These are phyloP conservation scores for Hypomecis punctinalis DNA, from an alignment of 2,888 invertebrate genomes.

Conservation along the genomic window DNA sequence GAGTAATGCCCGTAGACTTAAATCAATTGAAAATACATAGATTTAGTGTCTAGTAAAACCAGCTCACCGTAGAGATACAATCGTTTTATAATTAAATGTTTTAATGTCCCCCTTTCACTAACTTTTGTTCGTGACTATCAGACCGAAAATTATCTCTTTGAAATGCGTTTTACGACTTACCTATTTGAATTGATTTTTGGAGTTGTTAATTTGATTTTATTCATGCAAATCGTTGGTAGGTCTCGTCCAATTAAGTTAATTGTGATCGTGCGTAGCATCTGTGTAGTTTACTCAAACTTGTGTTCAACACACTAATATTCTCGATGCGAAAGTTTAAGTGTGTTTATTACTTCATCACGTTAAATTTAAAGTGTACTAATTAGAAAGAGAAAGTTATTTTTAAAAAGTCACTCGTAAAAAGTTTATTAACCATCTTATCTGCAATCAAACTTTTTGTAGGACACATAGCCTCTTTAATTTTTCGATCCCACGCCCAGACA, in stretches of 20 bases:
- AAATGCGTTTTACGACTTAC: constrained; percentile 38
- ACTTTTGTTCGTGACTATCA: constrained; percentile 51
- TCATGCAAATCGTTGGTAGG: constrained; percentile 7
- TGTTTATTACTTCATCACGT: too few species aligned
- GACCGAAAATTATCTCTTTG: constrained; percentile 49
- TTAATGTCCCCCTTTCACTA: constrained; percentile 52
- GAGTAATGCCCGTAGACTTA: background rate
- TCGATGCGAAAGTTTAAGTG: too few species aligned
- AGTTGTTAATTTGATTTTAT: constrained; percentile 12
- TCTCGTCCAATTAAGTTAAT: constrained; percentile 16
- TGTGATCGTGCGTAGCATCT: constrained; percentile 2
- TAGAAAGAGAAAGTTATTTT: too few species aligned
- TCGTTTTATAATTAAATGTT: constrained; percentile 47
- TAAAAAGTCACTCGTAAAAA: too few species aligned
- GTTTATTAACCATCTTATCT: too few species aligned
- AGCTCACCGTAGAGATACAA: constrained; percentile 28
- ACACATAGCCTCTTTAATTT: too few species aligned
- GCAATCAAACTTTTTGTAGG: too few species aligned
- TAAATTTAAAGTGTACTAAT: too few species aligned
- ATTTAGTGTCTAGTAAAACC: constrained; percentile 23
- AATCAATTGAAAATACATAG: constrained; percentile 13
- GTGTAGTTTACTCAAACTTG: too few species aligned
- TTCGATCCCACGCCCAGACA: too few species aligned
- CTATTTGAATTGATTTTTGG: constrained; percentile 22
- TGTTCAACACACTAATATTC: too few species aligned